phyloP scores from a whole-genome alignment of 2,797 vertebrate species.

The Simalia tracyae region DNA sequence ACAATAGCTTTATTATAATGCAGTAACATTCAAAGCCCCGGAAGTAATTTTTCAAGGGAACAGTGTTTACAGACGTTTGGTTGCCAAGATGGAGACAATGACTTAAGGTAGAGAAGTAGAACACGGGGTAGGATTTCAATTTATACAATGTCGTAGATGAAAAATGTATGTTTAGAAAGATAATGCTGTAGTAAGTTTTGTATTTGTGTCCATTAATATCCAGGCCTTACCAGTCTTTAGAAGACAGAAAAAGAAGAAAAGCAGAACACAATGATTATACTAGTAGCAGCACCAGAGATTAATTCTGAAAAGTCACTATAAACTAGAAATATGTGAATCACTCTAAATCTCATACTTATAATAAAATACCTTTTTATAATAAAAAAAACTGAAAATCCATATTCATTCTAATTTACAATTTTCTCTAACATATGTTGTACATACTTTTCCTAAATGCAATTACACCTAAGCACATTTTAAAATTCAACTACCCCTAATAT shows the following conservation, averaged over 20 bases:
- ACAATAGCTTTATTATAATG: not conserved
- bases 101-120: not conserved
- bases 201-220: not conserved
- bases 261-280: not conserved
- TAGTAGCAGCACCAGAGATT: not conserved
- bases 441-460: not conserved
- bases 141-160: not conserved
- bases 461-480: not conserved
- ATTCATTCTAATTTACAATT: too few species aligned
- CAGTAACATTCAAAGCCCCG: not conserved
- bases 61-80: not conserved
- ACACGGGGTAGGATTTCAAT: not conserved
- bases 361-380: not conserved
- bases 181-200: not conserved
- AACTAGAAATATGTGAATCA: not conserved
- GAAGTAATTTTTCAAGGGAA: not conserved
- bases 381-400: not conserved
- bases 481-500: not conserved
- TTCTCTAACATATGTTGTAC: too few species aligned
- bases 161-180: constrained; percentile 5
- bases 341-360: not conserved
- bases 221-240: not conserved
- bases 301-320: not conserved
- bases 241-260: not conserved
- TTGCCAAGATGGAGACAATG: constrained; percentile 7